phyloP scores from a whole-genome alignment of 2,113 vertebrate genomes.

The Grallaria varia region DNA sequence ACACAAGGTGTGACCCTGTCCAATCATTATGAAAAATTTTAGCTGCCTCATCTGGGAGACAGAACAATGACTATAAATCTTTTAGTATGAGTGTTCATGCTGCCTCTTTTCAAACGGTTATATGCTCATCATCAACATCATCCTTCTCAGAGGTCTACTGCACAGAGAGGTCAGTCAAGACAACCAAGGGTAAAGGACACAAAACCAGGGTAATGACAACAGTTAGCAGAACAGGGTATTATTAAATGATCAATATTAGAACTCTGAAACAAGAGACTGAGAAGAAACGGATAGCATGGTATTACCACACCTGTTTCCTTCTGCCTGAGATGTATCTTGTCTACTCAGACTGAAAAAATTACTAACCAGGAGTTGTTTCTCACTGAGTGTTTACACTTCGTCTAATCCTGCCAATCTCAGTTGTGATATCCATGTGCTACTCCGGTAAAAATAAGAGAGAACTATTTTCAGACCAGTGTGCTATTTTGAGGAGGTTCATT shows the following conservation, averaged over 20 bases:
- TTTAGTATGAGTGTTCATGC: background rate
- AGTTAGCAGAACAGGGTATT: background rate
- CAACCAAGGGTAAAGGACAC: constrained; percentile 28
- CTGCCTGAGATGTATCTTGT: background rate
- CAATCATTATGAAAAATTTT: background rate
- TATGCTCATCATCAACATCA: background rate
- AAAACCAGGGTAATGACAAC: constrained; percentile 20
- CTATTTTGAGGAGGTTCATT: constrained; percentile 32
- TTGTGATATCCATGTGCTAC: constrained; percentile 3
- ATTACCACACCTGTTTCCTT: background rate
- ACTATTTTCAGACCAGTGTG: constrained; percentile 34
- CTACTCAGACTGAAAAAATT: constrained; percentile 33
- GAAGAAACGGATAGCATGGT: background rate
- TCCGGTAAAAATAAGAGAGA: constrained; percentile 18
- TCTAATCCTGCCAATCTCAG: constrained; percentile 20
- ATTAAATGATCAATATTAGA: constrained; percentile 32
- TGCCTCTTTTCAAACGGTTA: background rate
- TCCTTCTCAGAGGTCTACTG: background rate
- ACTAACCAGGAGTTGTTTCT: constrained; percentile 21
- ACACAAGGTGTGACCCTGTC: background rate
- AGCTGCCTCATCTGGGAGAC: background rate
- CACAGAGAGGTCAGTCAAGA: background rate
- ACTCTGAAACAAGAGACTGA: background rate
- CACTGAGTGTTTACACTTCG: constrained; percentile 2
- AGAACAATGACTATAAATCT: background rate